These are phyloP conservation scores for Isurus oxyrinchus DNA, from an alignment of 2,113 vertebrate species.

Conservation along the genomic window DNA sequence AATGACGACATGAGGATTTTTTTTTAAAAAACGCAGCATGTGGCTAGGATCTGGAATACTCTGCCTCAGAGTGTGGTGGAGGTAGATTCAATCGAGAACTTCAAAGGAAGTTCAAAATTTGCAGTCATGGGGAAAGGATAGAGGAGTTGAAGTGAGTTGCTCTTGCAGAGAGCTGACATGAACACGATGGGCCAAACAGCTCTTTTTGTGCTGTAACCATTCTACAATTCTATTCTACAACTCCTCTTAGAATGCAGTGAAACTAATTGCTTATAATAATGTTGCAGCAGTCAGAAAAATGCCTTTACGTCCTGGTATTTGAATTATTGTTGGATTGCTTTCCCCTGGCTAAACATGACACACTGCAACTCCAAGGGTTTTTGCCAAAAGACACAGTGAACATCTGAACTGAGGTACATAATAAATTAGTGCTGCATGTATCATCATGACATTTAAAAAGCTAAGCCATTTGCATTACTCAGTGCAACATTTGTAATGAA, in stretches of 20 bases:
- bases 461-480: background rate
- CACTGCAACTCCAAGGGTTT: background rate
- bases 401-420: background rate
- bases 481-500: conserved; percentile 16
- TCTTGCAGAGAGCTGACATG: too few relatives aligned
- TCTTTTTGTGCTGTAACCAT: too few relatives aligned
- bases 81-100: too few relatives aligned
- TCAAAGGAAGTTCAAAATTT: too few relatives aligned
- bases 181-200: too few relatives aligned
- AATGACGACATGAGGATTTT: too few relatives aligned
- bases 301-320: background rate
- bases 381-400: background rate
- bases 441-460: background rate
- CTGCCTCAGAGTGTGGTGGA: too few relatives aligned
- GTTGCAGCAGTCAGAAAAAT: background rate
- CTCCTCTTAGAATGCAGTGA: background rate
- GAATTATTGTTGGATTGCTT: background rate
- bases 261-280: background rate
- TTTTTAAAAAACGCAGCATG: too few relatives aligned
- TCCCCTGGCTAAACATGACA: background rate
- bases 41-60: too few relatives aligned
- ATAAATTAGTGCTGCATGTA: background rate
- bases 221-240: background rate
- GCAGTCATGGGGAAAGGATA: too few relatives aligned
- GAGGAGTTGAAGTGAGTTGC: too few relatives aligned